phyloP scores from a whole-genome alignment of 2,888 invertebrate species.

The Oeneis ivallda region DNA sequence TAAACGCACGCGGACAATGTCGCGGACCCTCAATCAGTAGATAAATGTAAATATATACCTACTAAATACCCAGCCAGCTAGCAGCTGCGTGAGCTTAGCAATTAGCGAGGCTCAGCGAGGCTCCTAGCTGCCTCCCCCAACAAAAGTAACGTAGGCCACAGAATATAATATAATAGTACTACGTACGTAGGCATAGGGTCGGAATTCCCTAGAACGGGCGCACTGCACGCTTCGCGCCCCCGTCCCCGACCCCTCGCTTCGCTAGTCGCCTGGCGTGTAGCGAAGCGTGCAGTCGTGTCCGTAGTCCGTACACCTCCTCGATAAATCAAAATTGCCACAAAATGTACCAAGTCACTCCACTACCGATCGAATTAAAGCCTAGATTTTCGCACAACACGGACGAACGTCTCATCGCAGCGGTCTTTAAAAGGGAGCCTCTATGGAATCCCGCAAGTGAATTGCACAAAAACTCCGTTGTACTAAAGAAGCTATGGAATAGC shows the following conservation, averaged over 20 bases:
- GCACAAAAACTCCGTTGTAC: constrained; percentile 19
- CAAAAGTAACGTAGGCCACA: no score
- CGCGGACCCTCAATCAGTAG: no score
- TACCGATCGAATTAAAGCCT: constrained; percentile 6
- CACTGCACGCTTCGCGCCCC: constrained; percentile 14
- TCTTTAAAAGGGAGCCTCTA: constrained; percentile 13
- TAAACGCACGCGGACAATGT: no score
- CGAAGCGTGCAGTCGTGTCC: no score
- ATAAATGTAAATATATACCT: no score
- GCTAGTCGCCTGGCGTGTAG: constrained; percentile 23
- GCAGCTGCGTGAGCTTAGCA: background rate
- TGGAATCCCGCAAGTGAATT: constrained; percentile 18
- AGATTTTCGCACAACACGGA: constrained; percentile 12
- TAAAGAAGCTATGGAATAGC: constrained; percentile 17
- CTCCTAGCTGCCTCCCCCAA: background rate
- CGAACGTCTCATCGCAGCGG: constrained; percentile 16
- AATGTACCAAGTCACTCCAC: constrained; percentile 11
- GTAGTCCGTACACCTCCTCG: background rate
- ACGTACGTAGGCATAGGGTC: background rate
- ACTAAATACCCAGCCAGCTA: background rate
- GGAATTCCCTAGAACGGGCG: constrained; percentile 15
- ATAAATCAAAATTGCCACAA: background rate
- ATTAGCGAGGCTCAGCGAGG: constrained; percentile 3
- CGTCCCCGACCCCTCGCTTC: constrained; percentile 15
- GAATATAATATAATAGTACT: no score